Evolutionary conservation across 2,888 invertebrate species (phyloP), one percentile per base, ranked within the genome.

Genomic region (Harpalus rufipes): DNA sequence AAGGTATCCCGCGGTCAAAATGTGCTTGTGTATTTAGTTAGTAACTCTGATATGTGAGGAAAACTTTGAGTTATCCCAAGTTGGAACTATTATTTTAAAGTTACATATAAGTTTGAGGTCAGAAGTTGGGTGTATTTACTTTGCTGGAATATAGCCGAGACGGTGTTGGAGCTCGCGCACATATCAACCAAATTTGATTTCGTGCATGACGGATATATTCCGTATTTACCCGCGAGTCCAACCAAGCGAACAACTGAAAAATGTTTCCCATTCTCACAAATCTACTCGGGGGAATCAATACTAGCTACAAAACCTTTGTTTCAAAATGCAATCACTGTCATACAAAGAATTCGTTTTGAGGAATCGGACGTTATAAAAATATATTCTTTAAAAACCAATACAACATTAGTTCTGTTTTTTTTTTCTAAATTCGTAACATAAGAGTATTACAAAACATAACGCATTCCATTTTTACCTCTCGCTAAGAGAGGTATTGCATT

Each of bases 161-260:
- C 39, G 68, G 68, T 68, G 68, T 68, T 32, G 68, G 32, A 18
- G 63, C 25, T 25, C 10, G 21, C 63, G 4, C 10, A 12, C n/a
- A 68, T 39, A 65, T 65, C 21, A 68, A 68, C 68, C 68, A 68
- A 68, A 68, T 68, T 68, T 68, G 68, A 68, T 68, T 68, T 68
- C 68, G 68, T 68, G 68, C 68, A 68, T 68, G 68, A 68, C 68
- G 68, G 68, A 68, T 68, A 68, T 68, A 68, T 68, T 68, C 32
- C 68, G 39, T 68, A 68, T 68, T 68, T 68, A 68, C 68, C 32
- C 63, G 25, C 63, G 21, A 63, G 32, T 63, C 25, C 68, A 68
- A 68, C 68, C 68, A 39, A 68, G 39, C 39, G 25, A 25, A 25
- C 21, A 39, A 68, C 68, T 68, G 68, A 68, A 68, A 68, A 68